Percentiles rank a stretch among this genome's conserved stretches.
Evolutionary conservation across 92 coral and sea anemone genomes (phyloP).

Genomic region (Plumapathes pennacea): DNA sequence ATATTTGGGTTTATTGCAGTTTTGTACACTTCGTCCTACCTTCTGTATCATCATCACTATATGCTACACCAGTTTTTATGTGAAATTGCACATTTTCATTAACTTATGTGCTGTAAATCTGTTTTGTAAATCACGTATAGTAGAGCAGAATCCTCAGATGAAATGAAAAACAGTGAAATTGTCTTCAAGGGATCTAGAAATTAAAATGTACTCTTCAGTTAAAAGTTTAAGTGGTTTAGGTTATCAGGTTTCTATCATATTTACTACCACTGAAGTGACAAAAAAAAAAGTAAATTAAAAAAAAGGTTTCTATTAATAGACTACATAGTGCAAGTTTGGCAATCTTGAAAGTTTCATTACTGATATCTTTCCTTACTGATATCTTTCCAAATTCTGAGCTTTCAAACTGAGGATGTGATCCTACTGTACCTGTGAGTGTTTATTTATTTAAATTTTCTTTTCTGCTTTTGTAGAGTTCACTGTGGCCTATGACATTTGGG

Average conservation of each 20-base stretch:
- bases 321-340: too few relatives aligned
- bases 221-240: not conserved
- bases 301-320: not conserved
- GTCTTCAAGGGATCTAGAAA: too few relatives aligned
- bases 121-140: not conserved
- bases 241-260: too few relatives aligned
- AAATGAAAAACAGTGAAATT: not conserved
- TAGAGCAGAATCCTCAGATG: not conserved
- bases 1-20: too few relatives aligned
- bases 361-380: not conserved
- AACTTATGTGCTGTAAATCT: too few relatives aligned
- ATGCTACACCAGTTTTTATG: too few relatives aligned
- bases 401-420: not conserved
- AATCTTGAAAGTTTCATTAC: not conserved
- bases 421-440: not conserved
- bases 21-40: too few relatives aligned
- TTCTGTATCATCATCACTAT: too few relatives aligned
- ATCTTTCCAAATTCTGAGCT: not conserved
- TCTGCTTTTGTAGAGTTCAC: conserved; percentile 55
- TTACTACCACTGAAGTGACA: too few relatives aligned
- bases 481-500: conserved; percentile 99
- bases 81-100: too few relatives aligned
- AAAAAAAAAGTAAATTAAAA: too few relatives aligned
- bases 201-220: too few relatives aligned
- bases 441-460: not conserved